Evolutionary conservation across 2,888 invertebrate genomes (phyloP).

Genomic region (Tromatobia lineatoria): DNA sequence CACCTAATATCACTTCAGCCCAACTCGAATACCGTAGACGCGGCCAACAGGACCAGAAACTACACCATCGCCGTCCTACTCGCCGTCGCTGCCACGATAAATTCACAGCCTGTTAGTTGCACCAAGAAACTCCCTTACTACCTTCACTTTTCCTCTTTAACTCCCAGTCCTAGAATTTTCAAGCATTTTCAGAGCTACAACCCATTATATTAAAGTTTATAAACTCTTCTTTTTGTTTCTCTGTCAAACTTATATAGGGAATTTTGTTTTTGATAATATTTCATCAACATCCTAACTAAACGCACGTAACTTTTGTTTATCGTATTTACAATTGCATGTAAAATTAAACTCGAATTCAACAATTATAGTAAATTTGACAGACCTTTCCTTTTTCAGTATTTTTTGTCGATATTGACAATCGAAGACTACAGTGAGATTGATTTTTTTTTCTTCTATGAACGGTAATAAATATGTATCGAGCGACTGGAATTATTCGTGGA

Average conservation of each 20-base stretch:
- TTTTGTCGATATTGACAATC: too few relatives aligned
- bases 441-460: too few relatives aligned
- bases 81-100: slow-evolving; percentile 79
- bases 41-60: slow-evolving; percentile 70
- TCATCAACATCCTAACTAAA: background rate
- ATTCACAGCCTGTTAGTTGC: slow-evolving; percentile 83
- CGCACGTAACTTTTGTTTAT: too few relatives aligned
- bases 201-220: background rate
- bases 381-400: too few relatives aligned
- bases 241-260: background rate
- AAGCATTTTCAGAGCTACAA: slow-evolving; percentile 10
- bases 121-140: slow-evolving; percentile 78
- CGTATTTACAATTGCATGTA: background rate
- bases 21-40: slow-evolving; percentile 12
- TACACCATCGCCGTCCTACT: slow-evolving; percentile 77
- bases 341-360: background rate
- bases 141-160: slow-evolving; percentile 29
- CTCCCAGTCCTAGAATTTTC: slow-evolving; percentile 29
- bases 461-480: background rate
- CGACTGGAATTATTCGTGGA: background rate
- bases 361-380: too few relatives aligned
- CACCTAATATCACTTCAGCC: slow-evolving; percentile 53
- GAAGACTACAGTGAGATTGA: too few relatives aligned
- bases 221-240: background rate
- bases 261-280: background rate